These are phyloP conservation scores for Ranitomeya imitator DNA, from an alignment of 2,113 vertebrate species.

Conservation along the genomic window DNA sequence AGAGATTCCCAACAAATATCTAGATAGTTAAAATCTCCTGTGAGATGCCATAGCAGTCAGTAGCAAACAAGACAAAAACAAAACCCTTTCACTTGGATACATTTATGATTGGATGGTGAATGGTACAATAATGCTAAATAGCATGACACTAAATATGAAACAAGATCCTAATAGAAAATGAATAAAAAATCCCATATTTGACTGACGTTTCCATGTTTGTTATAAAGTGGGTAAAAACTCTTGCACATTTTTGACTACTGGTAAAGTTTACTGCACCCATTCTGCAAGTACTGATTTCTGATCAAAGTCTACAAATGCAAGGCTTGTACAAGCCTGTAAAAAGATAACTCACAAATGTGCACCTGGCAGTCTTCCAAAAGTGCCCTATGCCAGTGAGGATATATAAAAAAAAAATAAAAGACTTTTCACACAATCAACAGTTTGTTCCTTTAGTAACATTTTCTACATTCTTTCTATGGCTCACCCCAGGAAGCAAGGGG, in stretches of 20 bases:
- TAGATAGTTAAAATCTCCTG: too few relatives aligned
- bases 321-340: conserved; percentile 7
- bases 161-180: background rate
- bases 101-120: background rate
- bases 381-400: conserved; percentile 33
- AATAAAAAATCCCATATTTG: background rate
- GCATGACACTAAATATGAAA: background rate
- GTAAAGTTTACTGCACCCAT: conserved; percentile 13
- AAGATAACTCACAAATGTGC: conserved; percentile 48
- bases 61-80: too few relatives aligned
- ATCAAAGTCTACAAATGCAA: conserved; percentile 7
- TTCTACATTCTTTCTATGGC: conserved; percentile 20
- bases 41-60: too few relatives aligned
- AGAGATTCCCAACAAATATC: too few relatives aligned
- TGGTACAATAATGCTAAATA: background rate
- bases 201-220: background rate
- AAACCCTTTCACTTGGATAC: background rate
- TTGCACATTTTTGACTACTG: conserved; percentile 17
- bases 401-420: conserved; percentile 7
- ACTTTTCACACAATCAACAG: conserved; percentile 45
- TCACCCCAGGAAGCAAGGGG: conserved; percentile 29
- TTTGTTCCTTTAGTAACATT: conserved; percentile 44
- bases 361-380: conserved; percentile 48
- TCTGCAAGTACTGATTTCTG: background rate
- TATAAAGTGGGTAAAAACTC: conserved; percentile 5